Conservation (phyloP, 2,888 invertebrate genomes). For the Phaedon cochleariae region DNA sequence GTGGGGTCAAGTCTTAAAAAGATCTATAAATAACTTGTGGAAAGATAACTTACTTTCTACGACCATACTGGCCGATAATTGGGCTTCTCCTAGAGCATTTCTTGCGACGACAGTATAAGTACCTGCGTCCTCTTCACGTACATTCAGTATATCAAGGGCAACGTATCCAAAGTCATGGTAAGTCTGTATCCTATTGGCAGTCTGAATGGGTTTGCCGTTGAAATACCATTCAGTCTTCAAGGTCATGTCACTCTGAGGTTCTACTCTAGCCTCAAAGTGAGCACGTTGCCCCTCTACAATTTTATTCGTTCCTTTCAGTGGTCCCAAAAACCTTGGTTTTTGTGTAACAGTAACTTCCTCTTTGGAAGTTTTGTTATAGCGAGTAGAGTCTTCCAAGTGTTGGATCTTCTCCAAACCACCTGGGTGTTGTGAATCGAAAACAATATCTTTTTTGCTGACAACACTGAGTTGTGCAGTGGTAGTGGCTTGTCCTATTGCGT, state of each 20-base stretch:
- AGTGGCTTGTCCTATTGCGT: conserved; percentile 85
- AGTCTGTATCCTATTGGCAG: conserved; percentile 91
- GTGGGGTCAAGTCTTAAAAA: too few relatives aligned
- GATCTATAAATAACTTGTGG: too few relatives aligned
- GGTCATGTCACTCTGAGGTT: conserved; percentile 92
- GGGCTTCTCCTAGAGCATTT: conserved; percentile 90
- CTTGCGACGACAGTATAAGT: conserved; percentile 92
- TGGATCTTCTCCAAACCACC: conserved; percentile 92
- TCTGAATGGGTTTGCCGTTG: conserved; percentile 90
- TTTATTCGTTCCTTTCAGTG: conserved; percentile 90
- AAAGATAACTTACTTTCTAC: conserved; percentile 80
- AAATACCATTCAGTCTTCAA: conserved; percentile 97
- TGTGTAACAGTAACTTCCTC: conserved; percentile 80
- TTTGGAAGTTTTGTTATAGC: conserved; percentile 70
- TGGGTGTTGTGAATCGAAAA: conserved; percentile 91
- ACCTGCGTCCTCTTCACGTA: conserved; percentile 91
- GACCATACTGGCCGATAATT: conserved; percentile 82
- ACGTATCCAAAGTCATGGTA: conserved; percentile 98
- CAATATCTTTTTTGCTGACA: conserved; percentile 84
- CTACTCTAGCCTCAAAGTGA: conserved; percentile 94
- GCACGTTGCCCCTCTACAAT: conserved; percentile 93
- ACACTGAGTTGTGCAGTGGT: conserved; percentile 85
- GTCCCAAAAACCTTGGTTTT: conserved; percentile 87
- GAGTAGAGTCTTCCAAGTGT: conserved; percentile 83
- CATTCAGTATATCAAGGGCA: conserved; percentile 92